Percentiles rank a stretch among this genome's conserved stretches.
Conservation (phyloP, 2,113 vertebrate genomes). For the Crotalus horridus region DNA sequence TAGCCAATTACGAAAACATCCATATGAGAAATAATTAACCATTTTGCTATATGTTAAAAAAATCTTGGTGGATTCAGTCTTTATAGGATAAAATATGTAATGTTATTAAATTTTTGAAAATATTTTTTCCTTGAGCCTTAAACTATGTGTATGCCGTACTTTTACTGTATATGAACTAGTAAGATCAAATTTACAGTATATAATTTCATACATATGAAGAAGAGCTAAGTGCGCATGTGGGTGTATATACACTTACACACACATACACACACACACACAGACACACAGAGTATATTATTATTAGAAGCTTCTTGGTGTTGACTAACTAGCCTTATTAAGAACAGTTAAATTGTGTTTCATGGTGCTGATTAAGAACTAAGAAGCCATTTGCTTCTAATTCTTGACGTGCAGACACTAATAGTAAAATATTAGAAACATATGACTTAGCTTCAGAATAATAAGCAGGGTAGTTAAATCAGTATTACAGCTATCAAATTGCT, state of each 20-base stretch:
- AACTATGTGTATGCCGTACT: neutral
- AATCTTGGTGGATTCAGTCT: neutral
- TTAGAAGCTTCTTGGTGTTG: neutral
- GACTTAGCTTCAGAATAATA: neutral
- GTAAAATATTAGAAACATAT: neutral
- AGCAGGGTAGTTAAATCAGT: neutral
- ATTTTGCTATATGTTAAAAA: neutral
- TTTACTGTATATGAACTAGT: neutral
- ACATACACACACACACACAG: neutral
- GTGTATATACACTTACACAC: neutral
- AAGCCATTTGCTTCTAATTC: neutral
- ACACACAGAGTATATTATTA: neutral
- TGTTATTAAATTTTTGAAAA: neutral
- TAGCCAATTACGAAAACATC: neutral
- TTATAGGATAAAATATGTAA: neutral
- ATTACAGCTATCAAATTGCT: neutral
- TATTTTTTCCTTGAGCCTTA: neutral
- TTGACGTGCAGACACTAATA: neutral
- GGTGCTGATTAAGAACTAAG: neutral
- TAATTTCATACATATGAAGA: neutral
- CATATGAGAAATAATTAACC: neutral
- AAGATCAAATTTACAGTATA: neutral
- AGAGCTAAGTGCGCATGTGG: neutral
- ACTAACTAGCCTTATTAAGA: neutral
- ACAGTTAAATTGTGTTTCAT: neutral